Percentiles rank a stretch among this genome's conserved stretches.
Conservation (phyloP, 2,888 invertebrate species). For the Sinopyrophorus schimmeli region DNA sequence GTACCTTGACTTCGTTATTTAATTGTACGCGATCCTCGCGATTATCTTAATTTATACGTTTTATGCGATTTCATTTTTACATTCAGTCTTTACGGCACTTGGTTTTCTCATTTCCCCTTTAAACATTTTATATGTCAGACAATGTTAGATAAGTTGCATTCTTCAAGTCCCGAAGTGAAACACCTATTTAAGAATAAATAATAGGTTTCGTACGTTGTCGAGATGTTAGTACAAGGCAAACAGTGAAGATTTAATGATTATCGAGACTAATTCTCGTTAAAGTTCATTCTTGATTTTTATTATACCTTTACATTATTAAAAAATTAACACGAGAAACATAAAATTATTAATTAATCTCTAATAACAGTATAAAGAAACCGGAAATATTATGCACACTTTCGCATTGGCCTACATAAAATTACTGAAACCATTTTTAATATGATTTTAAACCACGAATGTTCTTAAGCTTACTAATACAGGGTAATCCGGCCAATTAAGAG, state of each 20-base stretch:
- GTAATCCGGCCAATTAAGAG: conserved; percentile 8
- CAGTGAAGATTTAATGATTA: conserved; percentile 8
- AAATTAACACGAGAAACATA: neutral
- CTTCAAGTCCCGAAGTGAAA: neutral
- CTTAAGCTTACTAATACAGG: conserved; percentile 1
- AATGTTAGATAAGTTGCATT: conserved; percentile 9
- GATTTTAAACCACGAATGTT: neutral
- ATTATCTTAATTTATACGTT: conserved; percentile 27
- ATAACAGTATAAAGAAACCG: neutral
- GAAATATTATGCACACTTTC: conserved; percentile 3
- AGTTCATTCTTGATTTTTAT: conserved; percentile 5
- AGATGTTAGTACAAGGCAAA: conserved; percentile 3
- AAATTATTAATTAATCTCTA: conserved; percentile 3
- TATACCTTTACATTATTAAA: neutral
- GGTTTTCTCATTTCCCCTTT: conserved; percentile 4
- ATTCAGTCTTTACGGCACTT: neutral
- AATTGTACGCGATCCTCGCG: conserved; percentile 23
- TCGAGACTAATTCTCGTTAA: conserved; percentile 9
- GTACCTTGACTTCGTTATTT: conserved; percentile 28
- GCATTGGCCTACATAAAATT: conserved; percentile 9
- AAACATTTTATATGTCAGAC: neutral
- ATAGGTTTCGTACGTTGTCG: neutral
- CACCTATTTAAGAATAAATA: conserved; percentile 7
- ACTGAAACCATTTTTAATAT: neutral
- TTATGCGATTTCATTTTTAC: conserved; percentile 22